A percentile compares a stretch with the other conserved stretches of the same genome.
Conservation (phyloP, 2,888 invertebrate species). For the Piscicola geometra region DNA sequence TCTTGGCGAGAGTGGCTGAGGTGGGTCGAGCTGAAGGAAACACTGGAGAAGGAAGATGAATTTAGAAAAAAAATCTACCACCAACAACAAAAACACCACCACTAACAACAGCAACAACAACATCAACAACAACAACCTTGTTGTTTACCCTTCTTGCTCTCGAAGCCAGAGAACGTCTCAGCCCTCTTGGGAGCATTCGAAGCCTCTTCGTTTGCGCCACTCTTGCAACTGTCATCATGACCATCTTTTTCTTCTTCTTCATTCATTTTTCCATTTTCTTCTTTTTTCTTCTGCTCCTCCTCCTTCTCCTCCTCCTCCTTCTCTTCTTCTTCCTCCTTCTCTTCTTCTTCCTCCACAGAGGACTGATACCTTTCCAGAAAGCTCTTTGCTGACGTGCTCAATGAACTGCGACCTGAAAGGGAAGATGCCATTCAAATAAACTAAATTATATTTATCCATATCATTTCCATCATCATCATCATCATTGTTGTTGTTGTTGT, state of each 20-base stretch:
- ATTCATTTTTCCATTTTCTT: not conserved
- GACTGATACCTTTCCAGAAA: too few relatives aligned
- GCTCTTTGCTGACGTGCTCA: too few relatives aligned
- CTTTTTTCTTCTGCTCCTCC: not conserved
- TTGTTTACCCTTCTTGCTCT: conserved; percentile 55
- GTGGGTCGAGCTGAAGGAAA: conserved; percentile 2
- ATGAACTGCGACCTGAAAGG: too few relatives aligned
- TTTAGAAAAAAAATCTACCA: not conserved
- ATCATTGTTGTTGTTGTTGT: too few relatives aligned
- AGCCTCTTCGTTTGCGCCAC: not conserved
- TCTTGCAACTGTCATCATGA: not conserved
- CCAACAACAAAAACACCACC: too few relatives aligned
- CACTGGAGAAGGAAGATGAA: not conserved
- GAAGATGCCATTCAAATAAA: too few relatives aligned
- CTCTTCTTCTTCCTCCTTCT: too few relatives aligned
- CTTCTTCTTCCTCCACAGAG: too few relatives aligned
- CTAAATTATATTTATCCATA: too few relatives aligned
- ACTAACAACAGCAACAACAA: too few relatives aligned
- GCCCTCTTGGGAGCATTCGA: conserved; percentile 76
- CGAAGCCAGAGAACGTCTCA: conserved; percentile 93
- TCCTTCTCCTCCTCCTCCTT: not conserved
- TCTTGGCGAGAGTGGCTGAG: conserved; percentile 29
- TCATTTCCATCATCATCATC: too few relatives aligned
- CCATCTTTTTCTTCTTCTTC: not conserved
- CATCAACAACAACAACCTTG: too few relatives aligned